Evolutionary conservation across 2,113 vertebrate species (phyloP), one percentile per base, ranked within the genome.

Genomic region (Semnornis frantzii): DNA sequence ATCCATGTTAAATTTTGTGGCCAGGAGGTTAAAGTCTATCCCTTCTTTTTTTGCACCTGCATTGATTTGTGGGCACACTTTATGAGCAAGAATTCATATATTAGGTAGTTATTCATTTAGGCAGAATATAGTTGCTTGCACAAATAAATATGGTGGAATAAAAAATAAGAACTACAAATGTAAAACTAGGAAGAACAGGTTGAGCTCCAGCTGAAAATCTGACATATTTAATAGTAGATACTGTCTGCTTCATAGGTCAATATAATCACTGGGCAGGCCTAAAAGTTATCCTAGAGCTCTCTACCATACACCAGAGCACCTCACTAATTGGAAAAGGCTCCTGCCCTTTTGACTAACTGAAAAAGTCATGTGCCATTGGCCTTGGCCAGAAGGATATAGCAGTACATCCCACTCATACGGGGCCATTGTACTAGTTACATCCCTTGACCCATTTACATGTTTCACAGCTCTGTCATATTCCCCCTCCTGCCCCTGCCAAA

Each of bases 1-100:
- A 18, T 50, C 33, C 10, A n/a, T 33, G 69, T 62, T 68, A 68
- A 39, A 33, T 84, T 85, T 69, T 69, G 20, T 58, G 42, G 63
- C 34, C 60, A 68, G 59, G 31, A 92, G 76, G 33, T 78, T 78
- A 17, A 91, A 85, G 81, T 42, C 39, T 76, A 5, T 71, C 27
- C 24, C 13, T 87, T 91, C 52, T 46, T 88, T 42, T 83, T 83
- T 94, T 88, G 44, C 80, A 93, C 85, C 85, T 94, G 54, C 15
- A 14, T 79, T 87, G 84, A 64, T 87, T 81, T 87, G 65, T 69
- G 58, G 44, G 58, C 54, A 44, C 10, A 3, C 3, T 68, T 57
- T 68, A 44, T 85, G 52, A 39, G 54, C 79, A 87, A 85, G 37
- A 74, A 78, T 74, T 75, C 42, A 9, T 27, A 24, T 39, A 60